A percentile compares a stretch with the other conserved stretches of the same genome.
Evolutionary conservation across 2,113 vertebrate species (phyloP).

Genomic region (Mirza zaza): DNA sequence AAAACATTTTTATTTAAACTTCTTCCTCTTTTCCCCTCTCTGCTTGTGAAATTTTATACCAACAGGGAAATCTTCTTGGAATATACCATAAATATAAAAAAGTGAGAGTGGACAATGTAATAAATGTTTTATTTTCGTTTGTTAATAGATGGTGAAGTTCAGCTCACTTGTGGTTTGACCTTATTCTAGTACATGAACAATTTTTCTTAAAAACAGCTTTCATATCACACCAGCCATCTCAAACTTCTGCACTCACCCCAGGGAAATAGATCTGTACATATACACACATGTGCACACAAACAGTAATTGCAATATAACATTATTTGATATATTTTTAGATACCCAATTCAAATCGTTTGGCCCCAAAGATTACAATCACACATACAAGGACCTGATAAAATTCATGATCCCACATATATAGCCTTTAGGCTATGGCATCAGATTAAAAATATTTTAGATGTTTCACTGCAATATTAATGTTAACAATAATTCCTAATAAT

Average conservation of each 20-base stretch:
- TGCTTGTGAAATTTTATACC: constrained; percentile 71
- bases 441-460: background rate
- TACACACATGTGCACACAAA: background rate
- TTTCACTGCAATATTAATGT: background rate
- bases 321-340: constrained; percentile 29
- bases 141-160: constrained; percentile 68
- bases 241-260: background rate
- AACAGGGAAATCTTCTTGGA: constrained; percentile 66
- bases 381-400: background rate
- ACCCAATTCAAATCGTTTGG: background rate
- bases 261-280: background rate
- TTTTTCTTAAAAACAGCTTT: constrained; percentile 68
- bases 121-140: constrained; percentile 72
- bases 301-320: background rate
- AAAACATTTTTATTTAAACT: constrained; percentile 75
- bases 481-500: constrained; percentile 6
- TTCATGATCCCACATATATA: background rate
- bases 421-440: background rate
- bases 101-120: constrained; percentile 46
- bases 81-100: constrained; percentile 70
- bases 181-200: constrained; percentile 43
- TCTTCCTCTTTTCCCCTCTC: constrained; percentile 23
- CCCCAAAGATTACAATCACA: background rate
- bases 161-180: constrained; percentile 70
- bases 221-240: constrained; percentile 32